phyloP scores from a whole-genome alignment of 2,797 vertebrate species.

The Bradypus variegatus region DNA sequence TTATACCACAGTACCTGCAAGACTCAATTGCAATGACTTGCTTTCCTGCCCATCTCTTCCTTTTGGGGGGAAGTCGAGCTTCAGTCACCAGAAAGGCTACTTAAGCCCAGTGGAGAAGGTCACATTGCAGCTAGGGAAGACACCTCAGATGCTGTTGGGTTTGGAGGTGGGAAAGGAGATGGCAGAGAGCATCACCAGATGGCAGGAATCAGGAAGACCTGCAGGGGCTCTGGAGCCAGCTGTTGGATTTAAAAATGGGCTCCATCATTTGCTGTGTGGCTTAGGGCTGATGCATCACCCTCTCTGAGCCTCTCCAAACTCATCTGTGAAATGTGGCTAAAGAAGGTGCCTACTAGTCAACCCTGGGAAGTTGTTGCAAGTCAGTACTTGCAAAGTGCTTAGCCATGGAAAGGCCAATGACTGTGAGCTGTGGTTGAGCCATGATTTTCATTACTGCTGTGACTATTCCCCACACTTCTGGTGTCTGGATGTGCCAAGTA shows the following conservation, averaged over 20 bases:
- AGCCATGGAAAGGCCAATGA: neutral
- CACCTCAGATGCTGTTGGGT: neutral
- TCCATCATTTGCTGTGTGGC: neutral
- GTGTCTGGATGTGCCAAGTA: neutral
- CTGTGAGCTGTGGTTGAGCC: too few relatives aligned
- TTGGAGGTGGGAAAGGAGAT: neutral
- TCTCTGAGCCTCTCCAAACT: neutral
- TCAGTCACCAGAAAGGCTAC: neutral
- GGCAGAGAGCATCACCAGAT: neutral
- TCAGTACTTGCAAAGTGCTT: neutral
- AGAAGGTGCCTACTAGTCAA: neutral
- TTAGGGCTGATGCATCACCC: neutral
- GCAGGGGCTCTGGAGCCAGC: neutral
- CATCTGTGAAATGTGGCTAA: neutral
- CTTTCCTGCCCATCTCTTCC: neutral
- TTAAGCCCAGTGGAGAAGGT: neutral
- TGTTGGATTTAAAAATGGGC: neutral
- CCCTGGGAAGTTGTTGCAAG: neutral
- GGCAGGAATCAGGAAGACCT: neutral
- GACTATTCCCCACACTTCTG: neutral
- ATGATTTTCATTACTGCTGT: rapidly evolving
- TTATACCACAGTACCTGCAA: neutral
- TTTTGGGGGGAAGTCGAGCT: rapidly evolving
- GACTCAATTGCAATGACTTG: rapidly evolving
- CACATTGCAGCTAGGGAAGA: too few relatives aligned